Base-by-base conservation (phyloP, 1,140 invertebrate genomes). In the Drosophila mayri region DNA sequence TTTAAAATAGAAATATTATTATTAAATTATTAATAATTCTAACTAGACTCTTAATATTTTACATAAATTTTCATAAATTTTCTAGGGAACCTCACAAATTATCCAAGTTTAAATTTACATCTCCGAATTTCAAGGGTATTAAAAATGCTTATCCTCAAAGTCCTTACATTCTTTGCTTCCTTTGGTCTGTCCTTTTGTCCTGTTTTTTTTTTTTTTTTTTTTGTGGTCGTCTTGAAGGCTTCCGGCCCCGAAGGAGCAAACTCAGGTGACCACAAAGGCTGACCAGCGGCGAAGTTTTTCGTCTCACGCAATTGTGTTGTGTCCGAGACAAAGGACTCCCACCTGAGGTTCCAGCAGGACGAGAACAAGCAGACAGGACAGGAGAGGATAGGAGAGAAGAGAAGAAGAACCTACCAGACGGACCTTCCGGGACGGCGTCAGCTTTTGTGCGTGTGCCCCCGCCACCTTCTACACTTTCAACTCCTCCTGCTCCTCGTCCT, bases 361-460 rank as follows among this genome's bases (percentile, higher is more conserved):
- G 41, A 66, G 25, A 9, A 25, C 14, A 16, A 47, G n/a, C 14
- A 14, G 38, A 37, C 18, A 22, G 12, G 18, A 52, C 28, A 52
- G 22, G 12, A 28, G 38, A 43, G 43, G 18, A 46, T 12, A 47
- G 35, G 28, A 25, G 9, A 20, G 12, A 8, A 11, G 18, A 43
- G 16, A 28, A 20, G 2, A 12, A 47, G 40, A 32, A 30, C 40
- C 40, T 41, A 49, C 63, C 57, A 60, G 82, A 79, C 79, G 76
- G 76, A 88, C 83, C 81, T 80, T 88, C 83, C 85, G 83, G 80
- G 66, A 72, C 54, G 70, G 75, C 73, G 58, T 77, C 71, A 75
- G 72, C 83, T 84, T 87, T 87, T 87, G 85, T 87, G 83, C 83
- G 83, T 87, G 79, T 50, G 74, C 18, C 54, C 14, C 28, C 47